Evolutionary conservation across 1,140 invertebrate genomes (phyloP).

Genomic region (Habropoda laboriosa): DNA sequence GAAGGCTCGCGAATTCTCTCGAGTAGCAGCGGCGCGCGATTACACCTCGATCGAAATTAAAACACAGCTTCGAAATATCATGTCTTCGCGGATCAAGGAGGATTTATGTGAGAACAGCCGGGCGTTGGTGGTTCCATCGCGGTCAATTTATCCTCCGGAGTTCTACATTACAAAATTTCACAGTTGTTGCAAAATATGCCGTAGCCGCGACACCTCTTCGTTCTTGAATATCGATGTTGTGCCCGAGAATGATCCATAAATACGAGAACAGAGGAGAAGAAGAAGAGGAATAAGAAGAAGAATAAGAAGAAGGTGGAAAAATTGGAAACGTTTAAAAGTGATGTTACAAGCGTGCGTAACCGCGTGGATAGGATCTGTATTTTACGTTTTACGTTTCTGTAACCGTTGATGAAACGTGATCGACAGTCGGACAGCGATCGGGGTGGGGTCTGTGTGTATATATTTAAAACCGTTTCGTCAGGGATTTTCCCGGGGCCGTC

Average conservation of each 20-base stretch:
- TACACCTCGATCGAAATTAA: background rate
- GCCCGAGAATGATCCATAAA: conserved; percentile 11
- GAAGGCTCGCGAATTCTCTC: no score
- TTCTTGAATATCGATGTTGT: background rate
- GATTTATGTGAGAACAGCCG: background rate
- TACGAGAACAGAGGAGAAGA: background rate
- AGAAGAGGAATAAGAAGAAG: background rate
- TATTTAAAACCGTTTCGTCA: conserved; percentile 69
- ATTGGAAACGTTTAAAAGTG: conserved; percentile 7
- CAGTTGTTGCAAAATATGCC: background rate
- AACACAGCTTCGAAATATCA: no score
- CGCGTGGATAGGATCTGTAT: background rate
- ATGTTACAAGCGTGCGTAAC: conserved; percentile 1
- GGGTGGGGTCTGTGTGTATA: conserved; percentile 51
- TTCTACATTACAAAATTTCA: conserved; percentile 3
- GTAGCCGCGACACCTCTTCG: background rate
- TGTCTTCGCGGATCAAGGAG: background rate
- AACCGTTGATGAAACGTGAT: conserved; percentile 60
- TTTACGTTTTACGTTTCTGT: conserved; percentile 49
- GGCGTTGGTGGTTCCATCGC: background rate
- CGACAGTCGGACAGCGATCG: conserved; percentile 58
- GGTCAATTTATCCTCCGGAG: background rate
- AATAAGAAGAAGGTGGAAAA: background rate
- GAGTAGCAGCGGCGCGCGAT: no score
- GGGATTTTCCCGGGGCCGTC: conserved; percentile 60